phyloP scores from a whole-genome alignment of 2,888 invertebrate genomes.

The Suillia variegata region DNA sequence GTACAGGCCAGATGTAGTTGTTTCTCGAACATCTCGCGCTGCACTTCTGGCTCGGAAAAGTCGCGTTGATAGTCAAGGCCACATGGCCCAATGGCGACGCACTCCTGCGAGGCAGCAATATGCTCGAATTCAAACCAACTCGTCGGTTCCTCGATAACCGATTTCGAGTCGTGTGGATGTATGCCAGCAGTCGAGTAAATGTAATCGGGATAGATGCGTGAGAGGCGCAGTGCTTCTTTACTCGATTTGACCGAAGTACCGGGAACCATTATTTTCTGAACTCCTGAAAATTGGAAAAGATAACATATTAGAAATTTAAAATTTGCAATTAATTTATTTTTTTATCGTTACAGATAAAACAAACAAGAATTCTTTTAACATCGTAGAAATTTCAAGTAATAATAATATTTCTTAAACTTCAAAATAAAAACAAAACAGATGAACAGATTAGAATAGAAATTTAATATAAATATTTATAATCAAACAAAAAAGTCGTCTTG shows the following conservation, averaged over 20 bases:
- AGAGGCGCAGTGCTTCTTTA: conserved; percentile 87
- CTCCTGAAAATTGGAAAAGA: conserved; percentile 69
- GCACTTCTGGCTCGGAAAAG: conserved; percentile 88
- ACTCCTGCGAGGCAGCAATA: conserved; percentile 81
- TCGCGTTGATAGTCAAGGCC: conserved; percentile 93
- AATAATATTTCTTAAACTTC: too few species aligned
- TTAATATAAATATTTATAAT: too few species aligned
- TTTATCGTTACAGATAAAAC: too few species aligned
- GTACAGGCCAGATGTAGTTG: conserved; percentile 86
- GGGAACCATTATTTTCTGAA: conserved; percentile 93
- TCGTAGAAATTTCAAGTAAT: too few species aligned
- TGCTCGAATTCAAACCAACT: conserved; percentile 79
- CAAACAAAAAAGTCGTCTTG: too few species aligned
- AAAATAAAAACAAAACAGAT: too few species aligned
- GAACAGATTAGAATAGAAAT: too few species aligned
- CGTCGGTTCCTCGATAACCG: conserved; percentile 72
- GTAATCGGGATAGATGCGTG: conserved; percentile 86
- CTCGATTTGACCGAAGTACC: conserved; percentile 88
- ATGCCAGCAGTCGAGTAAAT: conserved; percentile 91
- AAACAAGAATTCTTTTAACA: too few species aligned
- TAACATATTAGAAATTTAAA: neutral
- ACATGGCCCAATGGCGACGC: conserved; percentile 93
- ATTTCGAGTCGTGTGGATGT: conserved; percentile 93
- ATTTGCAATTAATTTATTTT: too few species aligned
- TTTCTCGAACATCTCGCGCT: conserved; percentile 84